Evolutionary conservation across 2,888 invertebrate genomes (phyloP).

Genomic region (Capitulum mitella): DNA sequence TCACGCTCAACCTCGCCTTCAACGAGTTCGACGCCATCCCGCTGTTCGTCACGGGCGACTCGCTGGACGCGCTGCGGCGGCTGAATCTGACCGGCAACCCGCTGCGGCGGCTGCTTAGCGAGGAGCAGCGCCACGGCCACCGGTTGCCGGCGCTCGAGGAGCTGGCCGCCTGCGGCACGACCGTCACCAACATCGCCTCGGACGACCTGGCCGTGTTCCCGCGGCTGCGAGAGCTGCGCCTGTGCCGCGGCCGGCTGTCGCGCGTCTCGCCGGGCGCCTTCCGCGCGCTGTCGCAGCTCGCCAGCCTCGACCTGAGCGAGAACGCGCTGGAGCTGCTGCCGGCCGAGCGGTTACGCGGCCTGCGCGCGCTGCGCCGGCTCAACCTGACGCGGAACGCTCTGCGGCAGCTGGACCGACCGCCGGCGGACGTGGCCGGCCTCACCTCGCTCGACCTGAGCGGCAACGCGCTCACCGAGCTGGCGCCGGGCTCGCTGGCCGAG

Average conservation of each 20-base stretch:
- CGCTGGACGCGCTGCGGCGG: slow-evolving; percentile 62
- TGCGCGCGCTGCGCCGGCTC: slow-evolving; percentile 37
- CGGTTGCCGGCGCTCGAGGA: slow-evolving; percentile 32
- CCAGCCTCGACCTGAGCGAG: slow-evolving; percentile 74
- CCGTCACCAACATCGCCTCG: slow-evolving; percentile 71
- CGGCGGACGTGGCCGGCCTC: slow-evolving; percentile 43
- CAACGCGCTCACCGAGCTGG: slow-evolving; percentile 67
- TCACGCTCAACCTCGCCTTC: slow-evolving; percentile 38
- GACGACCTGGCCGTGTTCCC: slow-evolving; percentile 72
- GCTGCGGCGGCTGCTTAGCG: slow-evolving; percentile 44
- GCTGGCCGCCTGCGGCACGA: slow-evolving; percentile 51
- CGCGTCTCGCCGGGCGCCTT: slow-evolving; percentile 69
- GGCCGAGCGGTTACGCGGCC: slow-evolving; percentile 34
- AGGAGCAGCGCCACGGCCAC: slow-evolving; percentile 29
- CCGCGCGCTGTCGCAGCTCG: slow-evolving; percentile 63
- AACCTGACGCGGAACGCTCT: slow-evolving; percentile 40
- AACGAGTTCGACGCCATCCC: slow-evolving; percentile 39
- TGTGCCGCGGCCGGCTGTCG: slow-evolving; percentile 77
- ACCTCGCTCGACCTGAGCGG: slow-evolving; percentile 70
- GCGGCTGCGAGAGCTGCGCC: slow-evolving; percentile 68
- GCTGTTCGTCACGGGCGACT: slow-evolving; percentile 56
- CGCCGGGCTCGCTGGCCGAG: slow-evolving; percentile 67
- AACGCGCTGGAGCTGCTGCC: slow-evolving; percentile 77
- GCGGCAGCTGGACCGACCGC: slow-evolving; percentile 38
- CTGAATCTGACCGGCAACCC: slow-evolving; percentile 78